Conservation (phyloP, 2,888 invertebrate genomes). For the Papilio elwesi region DNA sequence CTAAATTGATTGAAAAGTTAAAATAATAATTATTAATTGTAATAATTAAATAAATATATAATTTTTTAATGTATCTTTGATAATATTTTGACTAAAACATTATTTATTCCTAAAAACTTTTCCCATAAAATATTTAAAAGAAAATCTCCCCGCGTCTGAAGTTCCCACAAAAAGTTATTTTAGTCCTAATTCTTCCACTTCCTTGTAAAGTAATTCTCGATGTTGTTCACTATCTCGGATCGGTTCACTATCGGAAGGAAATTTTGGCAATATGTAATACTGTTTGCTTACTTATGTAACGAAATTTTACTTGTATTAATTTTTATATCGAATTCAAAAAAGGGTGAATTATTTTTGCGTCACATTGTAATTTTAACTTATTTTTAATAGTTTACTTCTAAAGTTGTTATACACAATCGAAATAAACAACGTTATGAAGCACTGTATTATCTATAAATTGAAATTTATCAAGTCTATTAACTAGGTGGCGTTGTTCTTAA, state of each 20-base stretch:
- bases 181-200: neutral
- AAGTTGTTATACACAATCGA: too few species aligned
- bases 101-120: neutral
- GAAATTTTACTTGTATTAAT: neutral
- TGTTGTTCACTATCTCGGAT: constrained; percentile 14
- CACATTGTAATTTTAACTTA: too few species aligned
- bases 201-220: constrained; percentile 20
- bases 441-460: too few species aligned
- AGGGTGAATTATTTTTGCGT: too few species aligned
- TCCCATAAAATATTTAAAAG: constrained; percentile 5
- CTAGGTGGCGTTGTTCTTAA: too few species aligned
- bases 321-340: neutral
- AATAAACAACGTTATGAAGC: too few species aligned
- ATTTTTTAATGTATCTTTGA: neutral
- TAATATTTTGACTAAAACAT: neutral
- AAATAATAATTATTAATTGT: too few species aligned
- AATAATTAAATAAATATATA: too few species aligned
- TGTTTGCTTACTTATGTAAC: neutral
- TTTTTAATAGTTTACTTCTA: too few species aligned
- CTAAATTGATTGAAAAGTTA: too few species aligned
- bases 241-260: neutral
- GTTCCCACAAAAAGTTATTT: neutral
- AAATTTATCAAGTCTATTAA: too few species aligned
- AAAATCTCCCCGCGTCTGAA: neutral
- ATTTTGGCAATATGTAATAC: neutral